These are phyloP conservation scores for Irena cyanogastra DNA, from an alignment of 2,113 vertebrate genomes.

Conservation along the genomic window DNA sequence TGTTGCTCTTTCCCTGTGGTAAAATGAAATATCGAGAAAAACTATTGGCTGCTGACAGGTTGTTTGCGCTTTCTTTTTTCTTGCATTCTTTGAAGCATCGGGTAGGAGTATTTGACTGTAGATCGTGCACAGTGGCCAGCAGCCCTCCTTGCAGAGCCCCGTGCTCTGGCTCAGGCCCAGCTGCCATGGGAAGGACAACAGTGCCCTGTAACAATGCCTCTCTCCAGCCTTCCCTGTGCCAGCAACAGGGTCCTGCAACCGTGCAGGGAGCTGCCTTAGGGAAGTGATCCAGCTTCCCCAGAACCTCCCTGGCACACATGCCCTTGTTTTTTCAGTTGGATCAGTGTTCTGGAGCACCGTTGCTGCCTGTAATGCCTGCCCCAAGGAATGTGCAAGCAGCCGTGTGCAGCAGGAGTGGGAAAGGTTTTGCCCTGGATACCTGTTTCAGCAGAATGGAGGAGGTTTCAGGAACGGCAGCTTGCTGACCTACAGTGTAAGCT, in stretches of 20 bases:
- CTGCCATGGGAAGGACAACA: background rate
- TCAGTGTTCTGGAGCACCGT: background rate
- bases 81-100: background rate
- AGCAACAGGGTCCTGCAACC: background rate
- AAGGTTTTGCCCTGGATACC: background rate
- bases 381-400: fast-evolving
- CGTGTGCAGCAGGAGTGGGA: fast-evolving
- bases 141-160: background rate
- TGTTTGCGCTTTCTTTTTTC: background rate
- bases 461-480: background rate
- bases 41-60: background rate
- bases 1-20: background rate
- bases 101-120: background rate
- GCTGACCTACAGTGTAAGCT: fast-evolving
- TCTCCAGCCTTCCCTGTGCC: background rate
- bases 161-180: background rate
- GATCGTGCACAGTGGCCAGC: background rate
- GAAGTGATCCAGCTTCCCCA: background rate
- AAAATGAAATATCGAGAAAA: background rate
- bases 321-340: background rate
- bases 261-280: background rate
- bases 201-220: background rate
- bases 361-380: background rate
- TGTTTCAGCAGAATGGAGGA: background rate
- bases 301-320: fast-evolving